Percentiles rank a stretch among this genome's conserved stretches.
Conservation (phyloP, 2,888 invertebrate genomes). For the Drosophila longiperda region DNA sequence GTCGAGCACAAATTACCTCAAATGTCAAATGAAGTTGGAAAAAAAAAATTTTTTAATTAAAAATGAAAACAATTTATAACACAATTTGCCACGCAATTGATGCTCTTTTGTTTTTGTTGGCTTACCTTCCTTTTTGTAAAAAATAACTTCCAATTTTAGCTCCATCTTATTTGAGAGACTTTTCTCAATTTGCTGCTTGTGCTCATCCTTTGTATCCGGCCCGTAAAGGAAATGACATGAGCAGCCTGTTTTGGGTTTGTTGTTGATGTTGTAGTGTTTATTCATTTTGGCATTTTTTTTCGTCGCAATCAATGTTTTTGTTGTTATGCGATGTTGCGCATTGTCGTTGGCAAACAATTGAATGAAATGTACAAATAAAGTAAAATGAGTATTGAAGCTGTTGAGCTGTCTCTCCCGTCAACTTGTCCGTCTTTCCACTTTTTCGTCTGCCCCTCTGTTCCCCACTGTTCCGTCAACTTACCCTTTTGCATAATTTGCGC, state of each 20-base stretch:
- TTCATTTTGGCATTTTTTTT: slow-evolving; percentile 29
- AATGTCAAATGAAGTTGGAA: slow-evolving; percentile 50
- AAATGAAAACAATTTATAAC: slow-evolving; percentile 68
- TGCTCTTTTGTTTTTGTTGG: slow-evolving; percentile 22
- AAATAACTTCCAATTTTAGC: slow-evolving; percentile 96
- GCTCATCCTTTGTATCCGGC: slow-evolving; percentile 94
- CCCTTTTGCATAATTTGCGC: slow-evolving; percentile 98
- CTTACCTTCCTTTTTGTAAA: slow-evolving; percentile 97
- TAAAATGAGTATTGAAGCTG: slow-evolving; percentile 77
- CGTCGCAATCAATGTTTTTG: slow-evolving; percentile 1
- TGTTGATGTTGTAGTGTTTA: slow-evolving; percentile 33
- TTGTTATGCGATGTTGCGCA: slow-evolving; percentile 12
- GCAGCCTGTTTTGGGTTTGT: slow-evolving; percentile 86
- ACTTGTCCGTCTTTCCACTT: slow-evolving; percentile 9
- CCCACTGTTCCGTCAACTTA: slow-evolving; percentile 58
- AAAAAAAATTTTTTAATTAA: slow-evolving; percentile 61
- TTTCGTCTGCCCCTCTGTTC: slow-evolving; percentile 28
- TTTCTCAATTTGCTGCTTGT: slow-evolving; percentile 94
- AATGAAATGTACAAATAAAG: slow-evolving; percentile 72
- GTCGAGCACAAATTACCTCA: slow-evolving; percentile 49
- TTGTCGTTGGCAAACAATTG: slow-evolving; percentile 65
- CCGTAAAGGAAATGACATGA: slow-evolving; percentile 98
- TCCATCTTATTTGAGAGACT: slow-evolving; percentile 95
- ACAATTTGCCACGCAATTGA: slow-evolving; percentile 41
- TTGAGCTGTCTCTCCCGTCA: slow-evolving; percentile 46